Base-by-base conservation (phyloP, 2,113 vertebrate species). In the Pionites leucogaster region DNA sequence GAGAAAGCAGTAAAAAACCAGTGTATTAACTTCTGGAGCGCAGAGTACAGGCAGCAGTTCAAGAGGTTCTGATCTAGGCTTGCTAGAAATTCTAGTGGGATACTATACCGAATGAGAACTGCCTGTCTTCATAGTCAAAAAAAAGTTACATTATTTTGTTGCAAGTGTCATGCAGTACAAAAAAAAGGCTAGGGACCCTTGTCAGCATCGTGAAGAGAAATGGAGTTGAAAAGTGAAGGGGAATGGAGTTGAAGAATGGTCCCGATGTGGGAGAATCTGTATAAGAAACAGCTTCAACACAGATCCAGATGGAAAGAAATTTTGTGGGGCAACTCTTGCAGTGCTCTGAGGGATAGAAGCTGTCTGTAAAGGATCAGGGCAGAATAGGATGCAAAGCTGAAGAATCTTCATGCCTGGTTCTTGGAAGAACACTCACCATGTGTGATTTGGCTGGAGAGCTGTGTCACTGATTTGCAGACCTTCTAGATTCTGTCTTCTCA, bases 251-350 rank as follows among this genome's bases (percentile, higher is more conserved):
- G n/a, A 72, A 69, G 42, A 85, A 50, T 23, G 22, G 9, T 70
- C 64, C 52, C 42, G 2, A 23, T 8, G 8, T 9, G 24, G 15
- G 2, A 82, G 5, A 93, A 65, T 47, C 20, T 77, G 31, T 16
- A 7, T 39, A 17, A 68, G 11, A 49, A 86, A 39, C 11, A 17
- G 11, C 39, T 46, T 60, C 44, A 72, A 17, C 29, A 65, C 6
- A 37, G 78, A 67, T 49, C 28, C 9, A 84, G 49, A 35, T 4
- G 75, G 15, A 7, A 65, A 33, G 7, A 65, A 29, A 62, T 60
- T 11, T 47, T 35, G 17, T 68, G 44, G 20, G n/a, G 8, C 9
- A 1, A 4, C 10, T 75, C 28, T 53, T 50, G 16, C 0, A 0
- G 41, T 23, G 27, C 31, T 44, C 13, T 55, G 33, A 37, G 44